Conservation (phyloP, 2,888 invertebrate genomes). For the Pyrocoelia pectoralis region DNA sequence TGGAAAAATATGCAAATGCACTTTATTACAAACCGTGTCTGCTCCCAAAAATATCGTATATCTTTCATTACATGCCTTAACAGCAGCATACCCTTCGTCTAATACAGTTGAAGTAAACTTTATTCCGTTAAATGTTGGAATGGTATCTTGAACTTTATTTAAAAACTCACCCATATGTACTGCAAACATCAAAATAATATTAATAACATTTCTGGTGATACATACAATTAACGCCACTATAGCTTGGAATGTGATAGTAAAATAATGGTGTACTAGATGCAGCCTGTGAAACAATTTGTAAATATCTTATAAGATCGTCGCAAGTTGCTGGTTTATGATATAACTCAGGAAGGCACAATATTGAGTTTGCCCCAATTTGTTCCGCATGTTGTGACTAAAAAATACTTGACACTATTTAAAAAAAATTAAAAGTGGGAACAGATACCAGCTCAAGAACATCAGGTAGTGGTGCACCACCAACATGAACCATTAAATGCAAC, state of each 20-base stretch:
- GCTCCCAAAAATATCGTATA: constrained; percentile 72
- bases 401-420: too few species aligned
- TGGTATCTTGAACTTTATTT: constrained; percentile 65
- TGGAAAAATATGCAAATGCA: neutral
- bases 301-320: constrained; percentile 70
- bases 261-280: constrained; percentile 80
- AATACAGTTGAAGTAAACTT: constrained; percentile 82
- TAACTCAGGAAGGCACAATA: constrained; percentile 78
- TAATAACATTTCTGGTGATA: constrained; percentile 35
- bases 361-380: constrained; percentile 68
- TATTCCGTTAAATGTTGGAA: constrained; percentile 82
- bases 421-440: too few species aligned
- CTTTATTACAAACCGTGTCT: constrained; percentile 66
- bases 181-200: constrained; percentile 51
- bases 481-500: constrained; percentile 73
- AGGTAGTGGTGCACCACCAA: constrained; percentile 73
- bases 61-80: constrained; percentile 62
- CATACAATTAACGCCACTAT: constrained; percentile 77
- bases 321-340: constrained; percentile 75
- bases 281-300: constrained; percentile 70
- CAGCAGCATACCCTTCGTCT: constrained; percentile 70
- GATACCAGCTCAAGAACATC: constrained; percentile 72
- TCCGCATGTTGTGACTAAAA: constrained; percentile 74
- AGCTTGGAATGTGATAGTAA: constrained; percentile 83
- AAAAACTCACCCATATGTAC: constrained; percentile 79